Conservation (phyloP, 2,888 invertebrate species). For the Cosmopolites sordidus region DNA sequence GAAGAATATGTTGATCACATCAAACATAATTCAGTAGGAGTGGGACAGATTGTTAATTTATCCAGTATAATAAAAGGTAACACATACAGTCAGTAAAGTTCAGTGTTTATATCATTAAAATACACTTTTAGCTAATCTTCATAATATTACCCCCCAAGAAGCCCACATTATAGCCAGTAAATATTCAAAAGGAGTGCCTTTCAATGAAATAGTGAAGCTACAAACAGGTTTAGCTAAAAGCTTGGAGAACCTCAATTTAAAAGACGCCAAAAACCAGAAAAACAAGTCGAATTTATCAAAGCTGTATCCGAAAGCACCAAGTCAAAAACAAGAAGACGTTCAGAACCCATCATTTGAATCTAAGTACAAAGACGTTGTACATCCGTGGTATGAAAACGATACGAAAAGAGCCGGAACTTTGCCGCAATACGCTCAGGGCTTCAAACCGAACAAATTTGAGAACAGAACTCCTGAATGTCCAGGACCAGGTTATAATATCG, state of each 20-base stretch:
- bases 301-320: slow-evolving; percentile 6
- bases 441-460: slow-evolving; percentile 16
- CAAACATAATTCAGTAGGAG: slow-evolving; percentile 45
- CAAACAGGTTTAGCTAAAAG: slow-evolving; percentile 21
- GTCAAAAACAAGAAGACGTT: slow-evolving; percentile 12
- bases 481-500: slow-evolving; percentile 18
- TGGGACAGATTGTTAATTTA: slow-evolving; percentile 42
- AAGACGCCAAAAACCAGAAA: slow-evolving; percentile 4
- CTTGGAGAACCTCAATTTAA: slow-evolving; percentile 14
- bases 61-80: slow-evolving; percentile 34
- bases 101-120: neutral
- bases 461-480: slow-evolving; percentile 1
- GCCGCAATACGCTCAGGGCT: slow-evolving; percentile 11
- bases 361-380: slow-evolving; percentile 27
- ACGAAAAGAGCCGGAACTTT: no score
- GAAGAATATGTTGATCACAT: slow-evolving; percentile 47
- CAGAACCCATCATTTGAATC: slow-evolving; percentile 13
- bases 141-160: slow-evolving; percentile 29
- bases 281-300: slow-evolving; percentile 2
- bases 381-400: slow-evolving; percentile 23
- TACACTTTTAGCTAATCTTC: slow-evolving; percentile 24
- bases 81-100: no score
- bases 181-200: slow-evolving; percentile 36
- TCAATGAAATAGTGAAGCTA: slow-evolving; percentile 39
- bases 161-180: slow-evolving; percentile 37